Evolutionary conservation across 1,140 invertebrate genomes (phyloP).

Genomic region (Drosophila chauvacae): DNA sequence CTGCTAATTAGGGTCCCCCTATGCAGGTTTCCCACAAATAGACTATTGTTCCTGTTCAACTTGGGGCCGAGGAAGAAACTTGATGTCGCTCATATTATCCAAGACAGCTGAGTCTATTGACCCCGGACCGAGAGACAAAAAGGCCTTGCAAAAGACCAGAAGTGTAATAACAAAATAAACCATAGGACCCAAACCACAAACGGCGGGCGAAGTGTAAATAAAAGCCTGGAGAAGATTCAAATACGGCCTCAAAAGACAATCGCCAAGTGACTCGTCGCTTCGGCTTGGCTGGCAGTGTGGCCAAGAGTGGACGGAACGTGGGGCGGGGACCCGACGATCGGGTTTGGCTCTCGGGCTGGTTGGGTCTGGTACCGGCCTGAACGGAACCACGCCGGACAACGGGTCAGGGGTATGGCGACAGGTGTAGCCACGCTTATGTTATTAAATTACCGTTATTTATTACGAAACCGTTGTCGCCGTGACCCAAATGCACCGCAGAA

Average conservation of each 20-base stretch:
- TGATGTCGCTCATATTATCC: slow-evolving; percentile 50
- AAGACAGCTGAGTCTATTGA: slow-evolving; percentile 51
- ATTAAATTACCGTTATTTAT: slow-evolving; percentile 82
- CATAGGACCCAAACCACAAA: slow-evolving; percentile 17
- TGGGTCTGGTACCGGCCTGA: slow-evolving; percentile 26
- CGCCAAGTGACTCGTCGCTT: slow-evolving; percentile 54
- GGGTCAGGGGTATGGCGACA: slow-evolving; percentile 37
- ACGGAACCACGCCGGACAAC: slow-evolving; percentile 5
- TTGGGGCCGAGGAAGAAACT: neutral
- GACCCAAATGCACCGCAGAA: slow-evolving; percentile 71
- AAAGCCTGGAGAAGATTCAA: slow-evolving; percentile 51
- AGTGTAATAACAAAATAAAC: slow-evolving; percentile 11
- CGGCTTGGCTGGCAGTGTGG: slow-evolving; percentile 30
- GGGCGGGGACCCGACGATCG: slow-evolving; percentile 24
- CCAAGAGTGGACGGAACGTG: neutral
- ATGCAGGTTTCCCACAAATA: slow-evolving; percentile 17
- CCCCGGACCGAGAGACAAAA: slow-evolving; percentile 33
- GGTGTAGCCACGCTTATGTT: slow-evolving; percentile 70
- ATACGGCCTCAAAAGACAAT: slow-evolving; percentile 26
- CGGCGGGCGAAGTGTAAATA: slow-evolving; percentile 49
- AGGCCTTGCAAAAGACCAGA: slow-evolving; percentile 11
- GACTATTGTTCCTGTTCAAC: slow-evolving; percentile 1
- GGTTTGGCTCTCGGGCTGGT: slow-evolving; percentile 22
- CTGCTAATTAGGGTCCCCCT: neutral
- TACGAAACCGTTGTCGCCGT: slow-evolving; percentile 76